These are phyloP conservation scores for Taenaris catops DNA, from an alignment of 2,888 invertebrate species.

Conservation along the genomic window DNA sequence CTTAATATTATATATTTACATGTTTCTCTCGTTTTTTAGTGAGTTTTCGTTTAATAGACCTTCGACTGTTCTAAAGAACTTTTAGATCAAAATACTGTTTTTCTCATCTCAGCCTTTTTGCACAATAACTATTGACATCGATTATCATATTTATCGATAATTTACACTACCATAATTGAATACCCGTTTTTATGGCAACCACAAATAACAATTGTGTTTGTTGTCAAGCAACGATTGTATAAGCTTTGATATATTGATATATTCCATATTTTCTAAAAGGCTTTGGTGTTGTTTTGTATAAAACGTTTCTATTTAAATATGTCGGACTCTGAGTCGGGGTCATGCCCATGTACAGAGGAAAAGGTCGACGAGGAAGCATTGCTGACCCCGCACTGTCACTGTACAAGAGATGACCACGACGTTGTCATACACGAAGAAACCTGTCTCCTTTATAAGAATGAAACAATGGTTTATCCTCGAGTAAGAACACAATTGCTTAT, in stretches of 20 bases:
- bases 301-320: no score
- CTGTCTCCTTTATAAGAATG: slow-evolving; percentile 53
- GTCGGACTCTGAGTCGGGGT: slow-evolving; percentile 20
- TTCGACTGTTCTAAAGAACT: no score
- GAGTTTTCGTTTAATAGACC: no score
- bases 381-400: slow-evolving; percentile 39
- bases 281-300: background rate
- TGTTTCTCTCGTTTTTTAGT: no score
- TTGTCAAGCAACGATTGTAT: slow-evolving; percentile 20
- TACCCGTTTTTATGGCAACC: slow-evolving; percentile 1
- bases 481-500: slow-evolving; percentile 35
- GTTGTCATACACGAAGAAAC: slow-evolving; percentile 48
- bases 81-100: no score
- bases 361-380: slow-evolving; percentile 26
- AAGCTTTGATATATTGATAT: background rate
- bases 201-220: background rate
- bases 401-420: slow-evolving; percentile 49
- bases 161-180: no score
- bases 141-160: no score
- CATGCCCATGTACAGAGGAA: slow-evolving; percentile 42
- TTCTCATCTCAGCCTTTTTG: no score
- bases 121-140: no score
- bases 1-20: no score
- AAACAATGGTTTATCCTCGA: slow-evolving; percentile 45
- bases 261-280: background rate